These are phyloP conservation scores for Plebejus melissa DNA, from an alignment of 2,888 invertebrate species.

Conservation along the genomic window DNA sequence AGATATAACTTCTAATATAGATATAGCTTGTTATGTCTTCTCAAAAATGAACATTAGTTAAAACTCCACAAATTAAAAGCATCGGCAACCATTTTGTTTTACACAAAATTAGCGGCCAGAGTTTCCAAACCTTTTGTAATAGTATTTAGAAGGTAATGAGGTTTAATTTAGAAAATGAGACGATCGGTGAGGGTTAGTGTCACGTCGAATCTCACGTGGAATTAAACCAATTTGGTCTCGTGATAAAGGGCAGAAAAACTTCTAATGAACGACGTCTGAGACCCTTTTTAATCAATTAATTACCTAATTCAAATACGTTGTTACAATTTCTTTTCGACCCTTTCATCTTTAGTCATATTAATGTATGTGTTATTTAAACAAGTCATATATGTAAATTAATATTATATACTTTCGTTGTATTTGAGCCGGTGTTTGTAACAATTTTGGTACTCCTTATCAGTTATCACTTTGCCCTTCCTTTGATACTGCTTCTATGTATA, in stretches of 20 bases:
- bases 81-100: constrained; percentile 9
- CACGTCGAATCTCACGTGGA: constrained; percentile 43
- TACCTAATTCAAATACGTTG: constrained; percentile 63
- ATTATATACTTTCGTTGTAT: not conserved
- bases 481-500: not conserved
- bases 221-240: constrained; percentile 67
- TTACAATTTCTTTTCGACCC: constrained; percentile 41
- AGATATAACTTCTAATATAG: not conserved
- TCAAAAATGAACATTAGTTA: not conserved
- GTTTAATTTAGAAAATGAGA: constrained; percentile 15
- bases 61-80: not conserved
- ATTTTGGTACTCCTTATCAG: not conserved
- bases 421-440: not conserved
- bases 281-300: constrained; percentile 75
- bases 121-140: constrained; percentile 3
- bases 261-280: constrained; percentile 59
- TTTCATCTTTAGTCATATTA: constrained; percentile 4
- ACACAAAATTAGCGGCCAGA: not conserved
- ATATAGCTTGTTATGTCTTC: not conserved
- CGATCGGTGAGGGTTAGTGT: constrained; percentile 34
- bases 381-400: not conserved
- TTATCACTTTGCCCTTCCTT: constrained; percentile 15
- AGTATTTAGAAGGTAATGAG: constrained; percentile 1
- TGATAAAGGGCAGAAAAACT: constrained; percentile 56
- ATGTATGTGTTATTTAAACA: not conserved